Evolutionary conservation across 1,140 invertebrate species (phyloP), one percentile per base, ranked within the genome.

Genomic region (Drosophila lacteicornis): DNA sequence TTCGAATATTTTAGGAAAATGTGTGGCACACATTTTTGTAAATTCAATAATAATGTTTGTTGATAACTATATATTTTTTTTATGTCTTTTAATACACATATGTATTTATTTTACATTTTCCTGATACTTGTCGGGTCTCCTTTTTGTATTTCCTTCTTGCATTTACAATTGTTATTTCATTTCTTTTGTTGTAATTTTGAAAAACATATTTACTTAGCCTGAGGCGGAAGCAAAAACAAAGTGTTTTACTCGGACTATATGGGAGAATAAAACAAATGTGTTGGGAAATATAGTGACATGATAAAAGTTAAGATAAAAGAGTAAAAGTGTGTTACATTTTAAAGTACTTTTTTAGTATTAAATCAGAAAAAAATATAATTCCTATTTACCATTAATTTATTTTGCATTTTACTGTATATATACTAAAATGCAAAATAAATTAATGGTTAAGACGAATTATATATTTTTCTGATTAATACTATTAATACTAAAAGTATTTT

Each of bases 121-220:
- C 9, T 63, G 25, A 12, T 43, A 15, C 55, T 43, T 17, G 53
- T 22, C 12, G n/a, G n/a, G 36, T 22, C 15, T 27, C 33, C 9
- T 36, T 25, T n/a, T 65, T 46, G n/a, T 13, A 53, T 53, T 53
- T 19, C 2, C 33, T 22, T 2, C 13, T 22, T 57, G 30, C 62
- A n/a, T 25, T 15, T 36, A 33, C 38, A 60, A 59, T 45, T 36
- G 40, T 45, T 57, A 2, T 33, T 36, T 66, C 12, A n/a, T 40
- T 47, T 36, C 19, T 40, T 40, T 47, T 27, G 33, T 67, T 62
- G 40, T 49, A 61, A 61, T 61, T 61, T 38, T 46, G n/a, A 40
- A 67, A 66, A 46, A 62, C 43, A 47, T 62, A 67, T 67, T 62
- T 62, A 15, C 19, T 47, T 30, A 67, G 33, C 63, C 47, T 66